A percentile compares a stretch with the other conserved stretches of the same genome.
phyloP scores from a whole-genome alignment of 2,797 vertebrate species.

The Tachyglossus aculeatus region DNA sequence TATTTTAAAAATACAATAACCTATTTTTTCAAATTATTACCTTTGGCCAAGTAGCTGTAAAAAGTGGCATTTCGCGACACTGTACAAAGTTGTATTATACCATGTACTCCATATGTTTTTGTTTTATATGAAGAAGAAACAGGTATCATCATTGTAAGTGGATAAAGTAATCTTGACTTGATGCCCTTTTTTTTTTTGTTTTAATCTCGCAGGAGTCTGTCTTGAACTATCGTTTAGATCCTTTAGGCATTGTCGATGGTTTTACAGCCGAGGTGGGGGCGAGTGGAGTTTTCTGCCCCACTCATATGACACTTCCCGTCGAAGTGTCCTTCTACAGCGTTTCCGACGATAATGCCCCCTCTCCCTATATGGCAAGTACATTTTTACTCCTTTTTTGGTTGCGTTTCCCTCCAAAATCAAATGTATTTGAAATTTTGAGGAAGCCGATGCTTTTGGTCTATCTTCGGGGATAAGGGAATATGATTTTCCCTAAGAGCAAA shows the following conservation, averaged over 20 bases:
- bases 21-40: too few relatives aligned
- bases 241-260: conserved; percentile 89
- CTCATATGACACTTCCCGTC: conserved; percentile 94
- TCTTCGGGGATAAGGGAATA: background rate
- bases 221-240: conserved; percentile 94
- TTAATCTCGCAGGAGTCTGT: conserved; percentile 88
- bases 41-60: too few relatives aligned
- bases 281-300: conserved; percentile 95
- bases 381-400: conserved; percentile 15
- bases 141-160: too few relatives aligned
- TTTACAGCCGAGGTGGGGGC: conserved; percentile 97
- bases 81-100: too few relatives aligned
- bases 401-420: background rate
- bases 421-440: background rate
- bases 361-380: conserved; percentile 94
- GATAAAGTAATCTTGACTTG: too few relatives aligned
- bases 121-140: too few relatives aligned
- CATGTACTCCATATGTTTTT: too few relatives aligned
- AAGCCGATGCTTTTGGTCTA: background rate
- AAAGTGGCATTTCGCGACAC: too few relatives aligned
- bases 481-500: conserved; percentile 15
- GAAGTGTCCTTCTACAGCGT: conserved; percentile 98
- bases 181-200: background rate
- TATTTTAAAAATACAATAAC: too few relatives aligned
- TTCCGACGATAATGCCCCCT: conserved; percentile 97